Evolutionary conservation across 1,140 invertebrate genomes (phyloP).

Genomic region (Maconellicoccus hirsutus): DNA sequence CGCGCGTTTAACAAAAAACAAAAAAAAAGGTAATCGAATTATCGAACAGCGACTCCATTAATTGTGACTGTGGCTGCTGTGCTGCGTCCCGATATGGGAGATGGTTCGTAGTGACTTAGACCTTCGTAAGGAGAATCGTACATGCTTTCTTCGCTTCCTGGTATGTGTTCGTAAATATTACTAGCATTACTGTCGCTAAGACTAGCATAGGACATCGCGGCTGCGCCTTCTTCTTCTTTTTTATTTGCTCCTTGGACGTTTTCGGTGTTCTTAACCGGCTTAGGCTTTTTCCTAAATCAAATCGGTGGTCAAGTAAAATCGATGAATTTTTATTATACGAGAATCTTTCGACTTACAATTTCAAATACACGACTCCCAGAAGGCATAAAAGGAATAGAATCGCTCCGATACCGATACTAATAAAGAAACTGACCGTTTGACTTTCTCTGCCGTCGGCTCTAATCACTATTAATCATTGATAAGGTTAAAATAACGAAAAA

Average conservation of each 20-base stretch:
- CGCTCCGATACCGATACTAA: constrained; percentile 64
- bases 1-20: not conserved
- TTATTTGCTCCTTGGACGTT: constrained; percentile 71
- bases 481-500: not conserved
- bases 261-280: constrained; percentile 74
- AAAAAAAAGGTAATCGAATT: constrained; percentile 28
- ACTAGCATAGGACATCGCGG: constrained; percentile 73
- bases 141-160: constrained; percentile 47
- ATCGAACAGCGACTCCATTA: constrained; percentile 57
- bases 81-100: constrained; percentile 40
- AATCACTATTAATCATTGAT: constrained; percentile 36
- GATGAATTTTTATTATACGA: not conserved
- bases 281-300: constrained; percentile 53
- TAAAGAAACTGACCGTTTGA: constrained; percentile 56
- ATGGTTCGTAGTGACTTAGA: constrained; percentile 54
- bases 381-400: constrained; percentile 63
- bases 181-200: constrained; percentile 48
- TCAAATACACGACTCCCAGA: constrained; percentile 59
- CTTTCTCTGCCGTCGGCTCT: constrained; percentile 51
- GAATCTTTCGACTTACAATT: constrained; percentile 49
- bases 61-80: constrained; percentile 53
- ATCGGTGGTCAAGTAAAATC: constrained; percentile 19
- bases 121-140: constrained; percentile 57
- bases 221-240: constrained; percentile 71
- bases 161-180: constrained; percentile 59